phyloP scores from a whole-genome alignment of 2,113 vertebrate species.

The Aythya baeri region DNA sequence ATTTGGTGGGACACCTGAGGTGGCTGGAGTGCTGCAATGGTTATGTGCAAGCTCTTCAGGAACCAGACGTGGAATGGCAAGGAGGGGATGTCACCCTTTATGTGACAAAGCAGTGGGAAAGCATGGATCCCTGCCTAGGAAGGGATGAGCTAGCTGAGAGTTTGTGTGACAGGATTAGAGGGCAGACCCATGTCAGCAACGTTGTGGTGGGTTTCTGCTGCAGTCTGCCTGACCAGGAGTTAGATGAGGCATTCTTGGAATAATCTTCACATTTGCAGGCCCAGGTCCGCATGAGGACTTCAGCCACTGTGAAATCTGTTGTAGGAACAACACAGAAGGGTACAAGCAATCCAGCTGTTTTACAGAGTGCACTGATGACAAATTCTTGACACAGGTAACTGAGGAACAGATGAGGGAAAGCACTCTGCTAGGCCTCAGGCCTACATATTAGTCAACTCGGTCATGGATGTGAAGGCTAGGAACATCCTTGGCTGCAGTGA shows the following conservation, averaged over 20 bases:
- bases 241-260: background rate
- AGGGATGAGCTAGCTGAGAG: background rate
- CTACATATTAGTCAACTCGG: background rate
- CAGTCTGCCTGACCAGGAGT: background rate
- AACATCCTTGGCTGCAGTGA: background rate
- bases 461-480: background rate
- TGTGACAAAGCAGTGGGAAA: background rate
- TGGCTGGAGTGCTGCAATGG: accelerated
- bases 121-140: background rate
- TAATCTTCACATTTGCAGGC: background rate
- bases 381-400: background rate
- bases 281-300: background rate
- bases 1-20: background rate
- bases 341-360: background rate
- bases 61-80: background rate
- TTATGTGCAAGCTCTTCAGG: background rate
- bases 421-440: background rate
- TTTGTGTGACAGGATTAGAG: background rate
- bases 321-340: background rate
- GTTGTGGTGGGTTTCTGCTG: background rate
- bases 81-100: background rate
- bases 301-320: background rate
- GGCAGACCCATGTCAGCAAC: too few species aligned
- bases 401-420: background rate
- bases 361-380: background rate